phyloP scores from a whole-genome alignment of 2,888 invertebrate genomes.

The Volucella bombylans region DNA sequence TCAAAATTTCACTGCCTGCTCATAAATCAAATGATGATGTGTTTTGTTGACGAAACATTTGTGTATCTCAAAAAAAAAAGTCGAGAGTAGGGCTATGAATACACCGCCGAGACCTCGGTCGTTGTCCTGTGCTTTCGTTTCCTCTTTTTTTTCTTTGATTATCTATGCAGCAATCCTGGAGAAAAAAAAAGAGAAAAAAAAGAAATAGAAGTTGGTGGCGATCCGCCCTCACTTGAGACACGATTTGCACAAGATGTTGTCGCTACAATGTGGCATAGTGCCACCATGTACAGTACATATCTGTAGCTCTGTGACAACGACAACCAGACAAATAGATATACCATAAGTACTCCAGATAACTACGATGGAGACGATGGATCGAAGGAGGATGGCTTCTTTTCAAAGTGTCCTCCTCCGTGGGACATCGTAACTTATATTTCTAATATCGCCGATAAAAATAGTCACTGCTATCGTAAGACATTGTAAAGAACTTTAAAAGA shows the following conservation, averaged over 20 bases:
- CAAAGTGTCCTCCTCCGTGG: conserved; percentile 20
- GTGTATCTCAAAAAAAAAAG: conserved; percentile 27
- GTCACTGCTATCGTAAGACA: conserved; percentile 56
- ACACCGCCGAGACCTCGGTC: conserved; percentile 27
- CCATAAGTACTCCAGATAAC: conserved; percentile 60
- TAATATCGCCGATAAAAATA: conserved; percentile 71
- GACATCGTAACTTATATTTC: conserved; percentile 57
- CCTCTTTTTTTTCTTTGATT: background rate
- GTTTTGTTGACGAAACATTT: conserved; percentile 66
- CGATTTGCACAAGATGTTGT: conserved; percentile 56
- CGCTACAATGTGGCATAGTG: conserved; percentile 67
- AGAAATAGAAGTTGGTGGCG: conserved; percentile 15
- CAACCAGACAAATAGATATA: conserved; percentile 65
- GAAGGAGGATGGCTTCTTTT: conserved; percentile 13
- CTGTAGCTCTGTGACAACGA: background rate
- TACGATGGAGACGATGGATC: conserved; percentile 48
- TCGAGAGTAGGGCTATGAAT: background rate
- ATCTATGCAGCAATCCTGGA: background rate
- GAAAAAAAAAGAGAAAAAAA: background rate
- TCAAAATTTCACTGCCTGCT: conserved; percentile 60
- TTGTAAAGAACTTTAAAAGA: conserved; percentile 22
- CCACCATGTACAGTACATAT: conserved; percentile 43
- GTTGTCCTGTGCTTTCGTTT: conserved; percentile 35
- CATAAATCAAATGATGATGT: conserved; percentile 69
- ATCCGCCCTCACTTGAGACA: conserved; percentile 57